Evolutionary conservation across 2,888 invertebrate species (phyloP).

Genomic region (Troides oblongomaculatus): DNA sequence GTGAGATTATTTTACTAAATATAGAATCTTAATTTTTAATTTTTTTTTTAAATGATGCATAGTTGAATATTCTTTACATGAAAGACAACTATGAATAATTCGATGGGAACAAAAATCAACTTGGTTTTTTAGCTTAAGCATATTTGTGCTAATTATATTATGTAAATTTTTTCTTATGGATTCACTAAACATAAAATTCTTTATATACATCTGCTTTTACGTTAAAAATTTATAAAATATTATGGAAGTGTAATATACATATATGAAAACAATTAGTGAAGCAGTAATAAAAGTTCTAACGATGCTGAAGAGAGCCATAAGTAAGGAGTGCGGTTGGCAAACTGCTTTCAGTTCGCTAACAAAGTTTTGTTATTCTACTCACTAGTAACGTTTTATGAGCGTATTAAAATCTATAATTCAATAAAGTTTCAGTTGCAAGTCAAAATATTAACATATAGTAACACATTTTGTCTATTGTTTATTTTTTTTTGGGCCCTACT

Average conservation of each 20-base stretch:
- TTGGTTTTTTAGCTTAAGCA: too few relatives aligned
- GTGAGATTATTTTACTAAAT: too few relatives aligned
- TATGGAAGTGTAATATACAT: neutral
- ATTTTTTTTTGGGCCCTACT: too few relatives aligned
- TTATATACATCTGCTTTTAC: neutral
- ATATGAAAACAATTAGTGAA: conserved; percentile 4
- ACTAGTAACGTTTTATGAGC: neutral
- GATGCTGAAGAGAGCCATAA: conserved; percentile 12
- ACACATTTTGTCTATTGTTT: too few relatives aligned
- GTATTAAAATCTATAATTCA: conserved; percentile 1
- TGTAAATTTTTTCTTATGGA: too few relatives aligned
- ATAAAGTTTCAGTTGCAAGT: neutral
- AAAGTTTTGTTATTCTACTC: conserved; percentile 8
- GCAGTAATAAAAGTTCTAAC: conserved; percentile 9
- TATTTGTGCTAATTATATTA: too few relatives aligned
- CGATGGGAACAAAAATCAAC: too few relatives aligned
- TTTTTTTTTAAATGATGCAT: too few relatives aligned
- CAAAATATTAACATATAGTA: neutral
- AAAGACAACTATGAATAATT: too few relatives aligned
- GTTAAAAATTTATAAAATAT: neutral
- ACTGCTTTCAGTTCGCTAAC: conserved; percentile 5
- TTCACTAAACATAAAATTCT: too few relatives aligned
- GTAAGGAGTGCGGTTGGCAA: conserved; percentile 2
- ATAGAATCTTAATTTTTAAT: too few relatives aligned
- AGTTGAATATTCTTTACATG: too few relatives aligned